Evolutionary conservation across 2,797 vertebrate genomes (phyloP), one percentile per base, ranked within the genome.

Genomic region (Myripristis murdjan): DNA sequence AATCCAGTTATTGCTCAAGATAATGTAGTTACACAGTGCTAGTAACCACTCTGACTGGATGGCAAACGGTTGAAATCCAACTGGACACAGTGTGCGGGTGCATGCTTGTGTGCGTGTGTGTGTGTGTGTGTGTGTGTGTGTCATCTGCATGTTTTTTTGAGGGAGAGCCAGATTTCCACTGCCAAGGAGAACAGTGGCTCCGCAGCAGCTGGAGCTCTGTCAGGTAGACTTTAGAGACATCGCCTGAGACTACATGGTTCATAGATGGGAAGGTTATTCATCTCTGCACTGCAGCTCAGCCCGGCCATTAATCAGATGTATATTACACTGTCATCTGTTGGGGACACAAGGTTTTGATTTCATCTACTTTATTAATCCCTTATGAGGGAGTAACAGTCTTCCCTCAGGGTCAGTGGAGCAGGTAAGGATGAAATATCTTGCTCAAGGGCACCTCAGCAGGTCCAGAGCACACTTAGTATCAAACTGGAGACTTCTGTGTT

Each of bases 241-340:
- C 48, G 70, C 59, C 43, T 22, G 48, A 64, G 51, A 69, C 55
- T 41, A 41, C 69, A 67, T 15, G 0, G 12, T 20, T 48, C 37
- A 41, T 9, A 43, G 39, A 69, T 61, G 39, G 64, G 46, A 62
- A 62, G 75, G 64, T 55, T 48, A 71, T 66, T 77, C 65, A 66
- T 82, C 71, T 75, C 37, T 31, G 68, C 28, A n/a, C 64, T 23
- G 57, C 0, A 3, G 73, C 64, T 75, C 67, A 72, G 59, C 35
- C 18, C 24, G 12, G 10, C 23, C 55, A 75, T 82, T 75, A 57
- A 79, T 75, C 75, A 75, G 41, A 56, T 47, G 35, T 54, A 79
- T 51, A 78, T 72, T 71, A 67, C 47, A 49, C 75, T 72, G 26
- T 47, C 56, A 62, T 62, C 68, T 56, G 67, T 47, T 44, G 54